A percentile compares a stretch with the other conserved stretches of the same genome.
Conservation (phyloP, 1,140 invertebrate genomes). For the Drosophila lowei region DNA sequence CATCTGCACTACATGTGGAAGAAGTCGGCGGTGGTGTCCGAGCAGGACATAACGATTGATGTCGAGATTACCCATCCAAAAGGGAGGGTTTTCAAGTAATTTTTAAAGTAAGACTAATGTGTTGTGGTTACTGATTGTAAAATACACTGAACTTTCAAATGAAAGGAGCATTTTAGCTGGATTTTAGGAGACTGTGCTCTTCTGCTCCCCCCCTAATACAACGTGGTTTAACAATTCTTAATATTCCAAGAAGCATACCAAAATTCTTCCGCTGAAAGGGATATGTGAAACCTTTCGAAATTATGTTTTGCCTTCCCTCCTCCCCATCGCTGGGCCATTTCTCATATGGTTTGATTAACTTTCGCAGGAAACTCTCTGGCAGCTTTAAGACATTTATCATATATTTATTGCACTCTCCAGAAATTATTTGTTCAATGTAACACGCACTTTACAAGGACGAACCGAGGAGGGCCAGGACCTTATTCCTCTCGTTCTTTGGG, state of each 20-base stretch:
- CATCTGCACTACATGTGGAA: constrained; percentile 53
- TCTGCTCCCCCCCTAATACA: no score
- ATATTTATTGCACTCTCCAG: constrained; percentile 64
- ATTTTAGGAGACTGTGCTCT: no score
- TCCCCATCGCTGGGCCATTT: constrained; percentile 19
- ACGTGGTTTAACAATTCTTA: no score
- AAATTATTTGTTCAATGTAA: constrained; percentile 66
- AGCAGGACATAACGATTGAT: constrained; percentile 37
- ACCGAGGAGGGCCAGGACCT: background rate
- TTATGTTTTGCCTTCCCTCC: constrained; percentile 4
- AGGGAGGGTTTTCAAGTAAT: no score
- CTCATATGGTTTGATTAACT: constrained; percentile 47
- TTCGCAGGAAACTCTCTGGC: constrained; percentile 11
- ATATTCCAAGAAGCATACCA: background rate
- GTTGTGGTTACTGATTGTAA: no score
- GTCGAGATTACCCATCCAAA: background rate
- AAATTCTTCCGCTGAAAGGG: constrained; percentile 14
- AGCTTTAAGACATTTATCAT: constrained; percentile 53
- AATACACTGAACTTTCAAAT: no score
- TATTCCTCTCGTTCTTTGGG: constrained; percentile 8
- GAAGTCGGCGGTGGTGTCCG: constrained; percentile 26
- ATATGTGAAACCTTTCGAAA: background rate
- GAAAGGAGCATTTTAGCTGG: no score
- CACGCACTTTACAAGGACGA: constrained; percentile 48
- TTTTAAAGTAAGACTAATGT: no score